Evolutionary conservation across 2,113 vertebrate genomes (phyloP), one percentile per base, ranked within the genome.

Genomic region (Percina caprodes): DNA sequence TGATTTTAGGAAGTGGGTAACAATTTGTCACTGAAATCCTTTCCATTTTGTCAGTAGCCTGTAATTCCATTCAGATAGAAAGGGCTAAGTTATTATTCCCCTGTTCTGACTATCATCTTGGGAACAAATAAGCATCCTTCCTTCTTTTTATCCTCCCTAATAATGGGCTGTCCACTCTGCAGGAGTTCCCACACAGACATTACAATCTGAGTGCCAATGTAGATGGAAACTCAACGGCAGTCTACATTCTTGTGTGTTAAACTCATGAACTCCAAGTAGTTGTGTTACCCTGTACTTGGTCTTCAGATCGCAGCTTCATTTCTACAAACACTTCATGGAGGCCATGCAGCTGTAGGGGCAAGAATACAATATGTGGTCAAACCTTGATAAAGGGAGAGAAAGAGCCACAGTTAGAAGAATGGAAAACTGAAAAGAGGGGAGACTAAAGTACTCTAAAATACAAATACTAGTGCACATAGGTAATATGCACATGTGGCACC

Each of bases 101-200:
- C 33, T 16, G 46, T 62, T 72, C 62, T 21, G 24, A 26, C 42
- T 42, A 33, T 74, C 30, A 73, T 77, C 15, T 48, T 55, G 3
- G 35, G 62, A 65, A 77, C 24, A 81, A 72, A 84, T 65, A 65
- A 58, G 65, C 71, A 10, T 68, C 24, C 21, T 35, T 56, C 58
- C 26, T 15, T 46, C 18, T 56, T 65, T 23, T 52, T 58, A 30
- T 16, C 9, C 10, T 33, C 35, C 33, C 12, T 23, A 19, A 56
- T 56, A 9, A 39, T 60, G 6, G 56, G 15, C 24, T n/a, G 42
- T n/a, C 63, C 30, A 58, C 49, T 56, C 14, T 74, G 26, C 26
- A 62, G 58, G 8, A 69, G 56, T 62, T 79, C 58, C 10, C 24
- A 71, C 26, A 23, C 14, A 21, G 5, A 16, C 30, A 13, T 45